phyloP scores from a whole-genome alignment of 2,113 vertebrate species.

The Hyperopisus bebe region DNA sequence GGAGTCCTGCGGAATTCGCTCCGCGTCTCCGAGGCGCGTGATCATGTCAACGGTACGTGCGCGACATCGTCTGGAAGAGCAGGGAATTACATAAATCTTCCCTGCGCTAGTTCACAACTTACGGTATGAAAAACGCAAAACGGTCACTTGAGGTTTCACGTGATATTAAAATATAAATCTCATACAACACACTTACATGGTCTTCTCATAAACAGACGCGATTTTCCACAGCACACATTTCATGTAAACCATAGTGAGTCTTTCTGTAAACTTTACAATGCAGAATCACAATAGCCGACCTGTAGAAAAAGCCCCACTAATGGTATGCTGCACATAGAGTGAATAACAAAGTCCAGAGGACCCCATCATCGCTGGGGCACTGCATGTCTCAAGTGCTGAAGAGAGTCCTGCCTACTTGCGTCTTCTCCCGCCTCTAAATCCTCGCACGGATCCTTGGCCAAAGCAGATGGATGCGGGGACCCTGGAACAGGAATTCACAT shows the following conservation, averaged over 20 bases:
- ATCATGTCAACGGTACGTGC: not conserved
- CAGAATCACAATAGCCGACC: not conserved
- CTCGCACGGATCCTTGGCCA: constrained; percentile 70
- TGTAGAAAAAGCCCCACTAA: not conserved
- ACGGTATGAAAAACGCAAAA: not conserved
- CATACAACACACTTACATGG: not conserved
- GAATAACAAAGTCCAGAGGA: not conserved
- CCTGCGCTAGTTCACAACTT: not conserved
- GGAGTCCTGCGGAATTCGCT: not conserved
- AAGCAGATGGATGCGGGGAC: constrained; percentile 74
- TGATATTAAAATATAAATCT: not conserved
- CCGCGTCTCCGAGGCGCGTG: not conserved
- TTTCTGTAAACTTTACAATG: not conserved
- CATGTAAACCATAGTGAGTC: not conserved
- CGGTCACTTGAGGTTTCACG: not conserved
- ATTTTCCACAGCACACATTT: not conserved
- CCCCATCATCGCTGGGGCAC: not conserved
- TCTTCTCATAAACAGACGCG: not conserved
- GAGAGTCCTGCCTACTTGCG: constrained; percentile 52
- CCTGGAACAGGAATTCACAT: constrained; percentile 48
- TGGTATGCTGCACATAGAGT: not conserved
- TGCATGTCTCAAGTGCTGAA: not conserved
- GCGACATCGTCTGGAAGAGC: not conserved
- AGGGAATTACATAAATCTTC: not conserved
- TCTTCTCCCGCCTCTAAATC: constrained; percentile 67